Base-by-base conservation (phyloP, 2,797 vertebrate species). In the Natrix natrix region DNA sequence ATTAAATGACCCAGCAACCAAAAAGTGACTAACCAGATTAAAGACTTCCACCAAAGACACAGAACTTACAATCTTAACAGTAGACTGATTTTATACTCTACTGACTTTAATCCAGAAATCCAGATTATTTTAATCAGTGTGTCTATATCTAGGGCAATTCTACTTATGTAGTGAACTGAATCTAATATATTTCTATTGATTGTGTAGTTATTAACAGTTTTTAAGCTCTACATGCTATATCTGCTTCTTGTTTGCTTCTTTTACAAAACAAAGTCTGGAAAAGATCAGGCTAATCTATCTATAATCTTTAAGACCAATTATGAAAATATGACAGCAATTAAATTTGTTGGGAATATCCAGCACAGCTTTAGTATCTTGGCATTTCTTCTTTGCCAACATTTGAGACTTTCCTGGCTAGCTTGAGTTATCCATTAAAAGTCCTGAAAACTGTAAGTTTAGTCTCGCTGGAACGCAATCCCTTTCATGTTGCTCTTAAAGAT, bases 401-500 rank as follows among this genome's bases (percentile, higher is more conserved):
- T 91, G 13, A 86, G n/a, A 24, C 22, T 61, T 91, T 91, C 86
- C 59, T 87, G 83, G 83, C 48, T 56, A 74, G 60, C 52, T 88
- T 69, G 86, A 88, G 87, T 88, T 55, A 91, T 55, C 60, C n/a
- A 87, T 92, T 61, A 63, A 66, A 92, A 88, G 63, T 26, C 60
- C 91, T 88, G 91, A 69, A 92, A 91, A 87, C n/a, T 86, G 1
- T 78, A 92, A 88, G 91, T 96, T 96, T 96, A 95, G 95, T 96
- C 94, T 96, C 94, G 63, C 95, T 96, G 94, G 95, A 96, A 95
- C 93, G 87, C 60, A 92, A 87, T 26, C 87, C 83, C 37, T 74
- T 87, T 66, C 93, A 63, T 93, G 94, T 56, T 95, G 94, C 95
- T 96, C 95, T 55, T 95, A 94, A 95, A 97, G 94, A 95, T 94